Evolutionary conservation across 2,888 invertebrate genomes (phyloP), one percentile per base, ranked within the genome.

Genomic region (Melanophora roralis): DNA sequence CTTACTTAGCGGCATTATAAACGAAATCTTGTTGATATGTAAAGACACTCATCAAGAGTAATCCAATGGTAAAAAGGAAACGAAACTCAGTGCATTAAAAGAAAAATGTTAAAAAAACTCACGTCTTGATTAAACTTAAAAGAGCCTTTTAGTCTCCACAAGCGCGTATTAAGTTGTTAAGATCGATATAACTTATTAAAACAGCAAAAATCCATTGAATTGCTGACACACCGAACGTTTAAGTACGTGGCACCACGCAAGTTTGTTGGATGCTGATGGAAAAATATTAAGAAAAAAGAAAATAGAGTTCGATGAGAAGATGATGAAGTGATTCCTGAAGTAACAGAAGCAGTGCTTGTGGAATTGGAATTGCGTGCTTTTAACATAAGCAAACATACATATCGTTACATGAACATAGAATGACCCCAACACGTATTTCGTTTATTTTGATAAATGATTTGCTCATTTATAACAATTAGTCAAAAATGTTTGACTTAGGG

Each of bases 101-200:
- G 23, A 77, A 77, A 65, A 59, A 45, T 67, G 40, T 45, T 19
- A 69, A 72, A 64, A 73, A 79, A 73, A 65, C 60, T 71, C 74
- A 79, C 74, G 74, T 60, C 71, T 79, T 79, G 79, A 74, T 79
- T 71, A 75, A 38, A 55, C 53, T 55, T 36, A 27, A 64, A 57
- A 45, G 62, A 19, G 45, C 62, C 34, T 64, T 51, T 64, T 64
- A 72, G 55, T 27, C 62, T 72, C 16, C 36, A 55, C 45, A n/a
- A 74, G 59, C 51, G n/a, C 51, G 72, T 76, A 80, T 80, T 80
- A 76, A 80, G 80, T 76, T 80, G 80, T 76, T 76, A 73, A 80
- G 80, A 80, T 80, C 76, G 68, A 80, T 80, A 76, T 73, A 72
- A 16, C 43, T 43, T 43, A 78, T 64, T 68, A 73, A 59, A 68